A percentile compares a stretch with the other conserved stretches of the same genome.
Conservation (phyloP, 2,888 invertebrate genomes). For the Podabrus alpinus region DNA sequence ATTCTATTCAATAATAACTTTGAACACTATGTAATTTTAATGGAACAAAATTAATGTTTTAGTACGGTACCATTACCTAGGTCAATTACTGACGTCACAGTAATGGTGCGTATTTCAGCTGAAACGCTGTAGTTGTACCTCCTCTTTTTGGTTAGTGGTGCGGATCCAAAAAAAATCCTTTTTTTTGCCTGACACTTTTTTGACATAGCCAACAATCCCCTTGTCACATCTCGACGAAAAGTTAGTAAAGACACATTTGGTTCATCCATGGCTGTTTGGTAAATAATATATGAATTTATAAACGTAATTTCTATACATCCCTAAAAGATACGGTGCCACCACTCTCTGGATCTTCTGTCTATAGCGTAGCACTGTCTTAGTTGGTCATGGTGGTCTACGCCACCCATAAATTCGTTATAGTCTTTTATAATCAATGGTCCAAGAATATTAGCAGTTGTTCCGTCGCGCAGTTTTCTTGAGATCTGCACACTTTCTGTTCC, state of each 20-base stretch:
- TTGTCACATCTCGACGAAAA: neutral
- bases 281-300: neutral
- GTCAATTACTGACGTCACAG: too few species aligned
- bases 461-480: neutral
- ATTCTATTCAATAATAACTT: too few species aligned
- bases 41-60: too few species aligned
- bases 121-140: conserved; percentile 7
- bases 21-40: too few species aligned
- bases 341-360: neutral
- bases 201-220: too few species aligned
- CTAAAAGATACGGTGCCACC: too few species aligned
- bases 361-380: neutral
- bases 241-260: neutral
- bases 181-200: too few species aligned
- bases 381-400: conserved; percentile 3
- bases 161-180: too few species aligned
- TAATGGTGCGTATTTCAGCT: too few species aligned
- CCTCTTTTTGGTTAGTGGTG: too few species aligned
- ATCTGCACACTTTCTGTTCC: neutral
- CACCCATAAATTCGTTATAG: neutral
- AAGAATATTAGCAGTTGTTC: neutral
- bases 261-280: neutral
- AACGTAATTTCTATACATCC: neutral
- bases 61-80: too few species aligned
- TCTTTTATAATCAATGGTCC: neutral